Base-by-base conservation (phyloP, 2,888 invertebrate genomes). In the Trachelus stipa region DNA sequence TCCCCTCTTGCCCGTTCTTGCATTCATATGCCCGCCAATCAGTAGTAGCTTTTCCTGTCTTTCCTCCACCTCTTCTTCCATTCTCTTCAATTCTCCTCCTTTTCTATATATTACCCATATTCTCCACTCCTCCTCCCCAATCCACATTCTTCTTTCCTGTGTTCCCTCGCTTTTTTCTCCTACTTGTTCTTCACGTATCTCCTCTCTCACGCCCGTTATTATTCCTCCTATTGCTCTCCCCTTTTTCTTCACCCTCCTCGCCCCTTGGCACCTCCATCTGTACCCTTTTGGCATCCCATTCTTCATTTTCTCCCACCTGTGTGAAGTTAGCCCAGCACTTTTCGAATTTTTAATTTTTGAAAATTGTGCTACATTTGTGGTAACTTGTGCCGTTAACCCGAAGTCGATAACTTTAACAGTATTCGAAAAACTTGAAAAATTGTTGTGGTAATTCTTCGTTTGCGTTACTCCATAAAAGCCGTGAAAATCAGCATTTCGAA, bases 171-270 rank as follows among this genome's bases (percentile, higher is more conserved):
- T 33, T 73, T 33, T 1, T 33, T 12, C 23, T 34, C 34, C 12
- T 34, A 1, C 11, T 34, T 11, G 11, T 34, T 34, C 34, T 68
- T 68, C 68, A 0, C 31, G 68, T 40, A 31, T 6, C 12, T n/a
- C 68, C 34, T 15, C 73, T 33, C 30, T 11, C 11, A 33, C 33
- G 15, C 33, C 34, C 23, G 23, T 33, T 9, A 33, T 9, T 34
- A 34, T 34, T 34, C 34, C 33, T 11, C 9, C 9, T 33, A 23
- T 33, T 34, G 11, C 34, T 34, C 30, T 73, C 34, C 34, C 37
- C 68, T 68, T 33, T 75, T 12, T 33, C 69, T 35, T 78, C 71
- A 15, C 78, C 78, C 30, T 78, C 37, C 30, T 78, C 78, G 33
- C 71, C 76, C 34, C 73, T 40, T 4, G 11, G 12, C 4, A 4